A percentile compares a stretch with the other conserved stretches of the same genome.
Conservation (phyloP, 2,888 invertebrate species). For the Actias luna region DNA sequence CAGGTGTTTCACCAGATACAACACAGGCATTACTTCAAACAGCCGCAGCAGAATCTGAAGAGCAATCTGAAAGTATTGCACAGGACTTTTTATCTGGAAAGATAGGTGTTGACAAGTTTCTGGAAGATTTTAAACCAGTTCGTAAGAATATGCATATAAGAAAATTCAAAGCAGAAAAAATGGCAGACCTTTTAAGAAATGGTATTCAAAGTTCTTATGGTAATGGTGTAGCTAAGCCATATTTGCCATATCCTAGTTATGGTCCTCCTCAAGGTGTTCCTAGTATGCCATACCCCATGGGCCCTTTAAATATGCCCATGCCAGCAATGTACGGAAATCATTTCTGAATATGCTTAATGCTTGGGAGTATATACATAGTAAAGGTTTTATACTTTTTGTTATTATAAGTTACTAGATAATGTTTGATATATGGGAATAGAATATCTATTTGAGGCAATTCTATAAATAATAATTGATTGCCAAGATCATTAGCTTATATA, state of each 20-base stretch:
- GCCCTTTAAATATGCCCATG: conserved; percentile 90
- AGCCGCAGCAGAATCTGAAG: conserved; percentile 95
- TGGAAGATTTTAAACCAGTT: conserved; percentile 90
- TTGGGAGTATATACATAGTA: conserved; percentile 24
- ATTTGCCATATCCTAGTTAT: conserved; percentile 69
- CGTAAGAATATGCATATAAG: conserved; percentile 84
- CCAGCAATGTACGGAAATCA: conserved; percentile 81
- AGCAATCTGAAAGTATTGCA: conserved; percentile 92
- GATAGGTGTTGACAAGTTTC: conserved; percentile 89
- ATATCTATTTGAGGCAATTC: conserved; percentile 7
- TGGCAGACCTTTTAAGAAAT: conserved; percentile 86
- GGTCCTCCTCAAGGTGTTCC: conserved; percentile 79
- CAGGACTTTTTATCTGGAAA: conserved; percentile 90
- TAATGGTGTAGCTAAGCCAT: conserved; percentile 66
- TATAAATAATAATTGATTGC: not conserved
- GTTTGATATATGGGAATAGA: not conserved
- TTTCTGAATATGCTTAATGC: conserved; percentile 46
- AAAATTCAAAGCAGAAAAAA: conserved; percentile 96
- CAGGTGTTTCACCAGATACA: conserved; percentile 91
- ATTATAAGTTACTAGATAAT: not conserved
- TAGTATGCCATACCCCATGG: conserved; percentile 86
- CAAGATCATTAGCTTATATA: not conserved
- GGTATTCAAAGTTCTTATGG: conserved; percentile 60
- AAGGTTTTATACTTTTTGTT: not conserved
- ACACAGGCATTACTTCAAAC: conserved; percentile 94